A percentile compares a stretch with the other conserved stretches of the same genome.
These are phyloP conservation scores for Coregonus ussuriensis DNA, from an alignment of 2,797 vertebrate genomes.

Conservation along the genomic window DNA sequence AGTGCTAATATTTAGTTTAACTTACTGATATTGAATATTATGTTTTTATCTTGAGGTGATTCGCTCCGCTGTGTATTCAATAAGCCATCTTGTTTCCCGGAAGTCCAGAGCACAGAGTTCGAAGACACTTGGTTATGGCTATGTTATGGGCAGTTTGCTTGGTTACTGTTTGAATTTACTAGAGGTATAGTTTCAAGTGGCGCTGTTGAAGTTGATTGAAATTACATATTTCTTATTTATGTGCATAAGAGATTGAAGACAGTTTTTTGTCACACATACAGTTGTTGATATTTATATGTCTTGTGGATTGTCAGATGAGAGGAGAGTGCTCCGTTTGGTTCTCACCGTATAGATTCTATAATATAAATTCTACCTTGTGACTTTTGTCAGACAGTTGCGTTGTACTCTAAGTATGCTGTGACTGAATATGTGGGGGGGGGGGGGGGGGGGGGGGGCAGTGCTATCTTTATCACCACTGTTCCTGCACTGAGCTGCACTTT, in stretches of 20 bases:
- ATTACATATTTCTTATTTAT: neutral
- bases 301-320: neutral
- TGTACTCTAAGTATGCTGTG: neutral
- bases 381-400: neutral
- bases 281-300: constrained; percentile 8
- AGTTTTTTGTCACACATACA: neutral
- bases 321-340: neutral
- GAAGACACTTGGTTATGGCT: too few relatives aligned
- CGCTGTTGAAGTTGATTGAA: neutral
- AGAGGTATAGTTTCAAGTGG: neutral
- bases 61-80: too few relatives aligned
- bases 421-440: neutral
- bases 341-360: neutral
- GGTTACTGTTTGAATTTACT: neutral
- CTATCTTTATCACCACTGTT: constrained; percentile 37
- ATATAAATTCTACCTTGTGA: neutral
- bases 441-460: neutral
- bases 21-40: too few relatives aligned
- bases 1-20: too few relatives aligned
- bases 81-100: too few relatives aligned
- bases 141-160: neutral
- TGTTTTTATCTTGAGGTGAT: too few relatives aligned
- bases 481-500: neutral
- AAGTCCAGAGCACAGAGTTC: too few relatives aligned
- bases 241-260: neutral